Evolutionary conservation across 2,888 invertebrate species (phyloP).

Genomic region (Drosophila imparisetae): DNA sequence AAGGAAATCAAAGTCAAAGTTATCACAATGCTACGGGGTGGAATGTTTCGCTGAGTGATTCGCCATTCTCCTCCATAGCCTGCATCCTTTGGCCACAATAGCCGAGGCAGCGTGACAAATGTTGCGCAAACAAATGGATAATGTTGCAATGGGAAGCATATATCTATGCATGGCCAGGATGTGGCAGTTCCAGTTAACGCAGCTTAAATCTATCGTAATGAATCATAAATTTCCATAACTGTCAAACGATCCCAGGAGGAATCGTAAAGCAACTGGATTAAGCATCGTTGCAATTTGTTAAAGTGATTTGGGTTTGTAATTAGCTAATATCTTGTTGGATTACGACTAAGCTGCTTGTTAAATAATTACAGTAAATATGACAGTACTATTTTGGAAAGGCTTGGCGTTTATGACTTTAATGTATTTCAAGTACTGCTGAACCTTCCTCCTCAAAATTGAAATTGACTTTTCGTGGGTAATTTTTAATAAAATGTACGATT

Average conservation of each 20-base stretch:
- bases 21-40: conserved; percentile 61
- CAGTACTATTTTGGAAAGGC: not conserved
- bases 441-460: not conserved
- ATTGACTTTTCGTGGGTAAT: not conserved
- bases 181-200: conserved; percentile 40
- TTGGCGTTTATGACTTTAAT: not conserved
- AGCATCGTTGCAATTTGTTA: conserved; percentile 45
- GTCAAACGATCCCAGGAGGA: conserved; percentile 54
- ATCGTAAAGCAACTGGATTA: conserved; percentile 48
- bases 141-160: conserved; percentile 46
- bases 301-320: conserved; percentile 51
- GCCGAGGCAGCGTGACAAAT: conserved; percentile 68
- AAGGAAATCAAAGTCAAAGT: conserved; percentile 67
- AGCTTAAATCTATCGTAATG: conserved; percentile 57
- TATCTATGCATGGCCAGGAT: conserved; percentile 9
- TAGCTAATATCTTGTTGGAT: conserved; percentile 49
- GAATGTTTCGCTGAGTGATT: conserved; percentile 53
- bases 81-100: conserved; percentile 33
- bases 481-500: too few species aligned
- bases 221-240: conserved; percentile 79
- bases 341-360: not conserved
- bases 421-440: not conserved
- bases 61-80: conserved; percentile 41
- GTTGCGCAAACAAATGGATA: conserved; percentile 80
- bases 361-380: not conserved